Conservation (phyloP, 2,888 invertebrate genomes). For the Pseudococcus jackbeardsleyi region DNA sequence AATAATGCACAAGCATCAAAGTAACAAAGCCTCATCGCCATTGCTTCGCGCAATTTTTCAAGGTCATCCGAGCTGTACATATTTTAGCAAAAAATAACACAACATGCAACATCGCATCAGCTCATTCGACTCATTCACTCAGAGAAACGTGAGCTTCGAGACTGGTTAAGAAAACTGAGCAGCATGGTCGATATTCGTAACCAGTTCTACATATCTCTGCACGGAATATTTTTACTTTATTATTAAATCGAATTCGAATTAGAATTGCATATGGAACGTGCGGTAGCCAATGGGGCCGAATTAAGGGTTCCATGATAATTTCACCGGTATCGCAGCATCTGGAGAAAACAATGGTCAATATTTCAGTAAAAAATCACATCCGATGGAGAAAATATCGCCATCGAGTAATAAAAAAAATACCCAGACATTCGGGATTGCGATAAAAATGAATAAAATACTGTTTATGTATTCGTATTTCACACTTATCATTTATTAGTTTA, state of each 20-base stretch:
- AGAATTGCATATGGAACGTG: background rate
- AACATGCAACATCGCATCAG: background rate
- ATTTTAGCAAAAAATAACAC: constrained; percentile 14
- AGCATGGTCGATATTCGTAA: background rate
- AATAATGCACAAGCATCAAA: background rate
- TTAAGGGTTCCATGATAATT: background rate
- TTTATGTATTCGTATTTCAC: background rate
- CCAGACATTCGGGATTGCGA: background rate
- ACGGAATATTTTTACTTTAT: background rate
- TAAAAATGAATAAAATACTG: background rate
- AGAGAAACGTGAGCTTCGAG: background rate
- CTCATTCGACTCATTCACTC: background rate
- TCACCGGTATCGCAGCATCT: no score
- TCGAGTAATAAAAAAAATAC: background rate
- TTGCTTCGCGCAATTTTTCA: constrained; percentile 2
- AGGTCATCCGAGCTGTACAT: background rate
- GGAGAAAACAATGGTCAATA: no score
- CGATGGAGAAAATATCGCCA: no score
- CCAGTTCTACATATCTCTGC: background rate
- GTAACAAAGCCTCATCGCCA: background rate
- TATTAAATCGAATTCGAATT: background rate
- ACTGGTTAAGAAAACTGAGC: background rate
- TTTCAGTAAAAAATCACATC: no score
- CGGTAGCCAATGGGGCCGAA: background rate
- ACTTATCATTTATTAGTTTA: background rate